Evolutionary conservation across 1,140 invertebrate species (phyloP).

Genomic region (Solen grandis): DNA sequence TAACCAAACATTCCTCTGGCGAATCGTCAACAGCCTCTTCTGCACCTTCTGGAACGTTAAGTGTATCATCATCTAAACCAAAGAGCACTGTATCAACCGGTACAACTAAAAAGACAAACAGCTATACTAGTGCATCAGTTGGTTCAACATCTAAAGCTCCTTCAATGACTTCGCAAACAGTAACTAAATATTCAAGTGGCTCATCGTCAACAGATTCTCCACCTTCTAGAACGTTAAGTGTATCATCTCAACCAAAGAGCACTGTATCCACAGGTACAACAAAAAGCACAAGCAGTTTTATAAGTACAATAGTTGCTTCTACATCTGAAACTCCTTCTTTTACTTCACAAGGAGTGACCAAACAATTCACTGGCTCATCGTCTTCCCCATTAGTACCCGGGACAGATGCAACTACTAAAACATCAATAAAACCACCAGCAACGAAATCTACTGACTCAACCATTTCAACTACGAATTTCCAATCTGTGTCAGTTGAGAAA

Average conservation of each 20-base stretch:
- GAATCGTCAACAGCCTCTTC: not conserved
- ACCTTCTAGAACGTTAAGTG: not conserved
- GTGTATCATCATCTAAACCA: not conserved
- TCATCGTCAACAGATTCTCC: not conserved
- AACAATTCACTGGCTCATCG: not conserved
- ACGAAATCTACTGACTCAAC: no score
- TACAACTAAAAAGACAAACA: not conserved
- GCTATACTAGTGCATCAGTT: not conserved
- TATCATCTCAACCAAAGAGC: not conserved
- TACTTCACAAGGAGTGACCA: not conserved
- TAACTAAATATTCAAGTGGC: not conserved
- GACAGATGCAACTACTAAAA: no score
- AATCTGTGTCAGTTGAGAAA: no score
- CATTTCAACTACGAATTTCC: no score
- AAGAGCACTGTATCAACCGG: not conserved
- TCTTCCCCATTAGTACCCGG: no score
- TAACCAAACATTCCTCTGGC: not conserved
- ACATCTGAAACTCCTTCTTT: not conserved
- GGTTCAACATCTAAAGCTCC: not conserved
- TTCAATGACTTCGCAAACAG: not conserved
- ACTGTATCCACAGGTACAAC: not conserved
- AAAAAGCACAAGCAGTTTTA: not conserved
- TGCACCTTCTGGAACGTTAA: not conserved
- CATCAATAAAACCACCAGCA: no score
- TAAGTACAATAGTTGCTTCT: not conserved